Evolutionary conservation across 2,113 vertebrate genomes (phyloP), one percentile per base, ranked within the genome.

Genomic region (Cranoglanis bouderius): DNA sequence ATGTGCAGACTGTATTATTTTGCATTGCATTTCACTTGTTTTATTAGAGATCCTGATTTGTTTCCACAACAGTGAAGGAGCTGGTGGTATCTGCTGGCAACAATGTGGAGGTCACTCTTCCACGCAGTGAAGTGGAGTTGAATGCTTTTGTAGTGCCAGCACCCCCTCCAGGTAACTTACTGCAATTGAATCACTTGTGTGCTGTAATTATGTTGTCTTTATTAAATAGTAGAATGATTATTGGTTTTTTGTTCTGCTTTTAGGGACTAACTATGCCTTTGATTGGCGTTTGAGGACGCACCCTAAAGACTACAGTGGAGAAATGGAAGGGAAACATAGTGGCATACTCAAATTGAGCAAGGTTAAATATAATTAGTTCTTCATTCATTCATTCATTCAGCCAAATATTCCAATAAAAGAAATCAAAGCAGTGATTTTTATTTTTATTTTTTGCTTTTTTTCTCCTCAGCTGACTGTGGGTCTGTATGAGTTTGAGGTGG

Each of bases 81-180:
- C 94, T 99, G 94, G 96, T 98, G 46, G 98, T 99, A 91, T 99
- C 98, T 1, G 98, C 98, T 89, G 98, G 98, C 81, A 93, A 97
- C 85, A 98, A 95, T 0, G 98, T 99, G 0, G 95, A 98, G 93
- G 96, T 99, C 57, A 99, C 97, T 6, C 94, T 99, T 90, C 98
- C 98, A 21, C 94, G 94, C 90, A 98, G 95, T 77, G 96, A 96
- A 92, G 97, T 99, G 46, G 96, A 97, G 61, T 96, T 99, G 92
- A 98, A 99, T 26, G 98, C 98, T 0, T 99, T 95, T 84, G 98
- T 98, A 89, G 94, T 99, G 53, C 97, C 96, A 32, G 92, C 95
- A 0, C 94, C 97, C 29, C 93, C 93, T n/a, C 0, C 90, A 94
- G 95, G 98, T 99, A 96, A 93, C 26, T 65, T 67, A 9, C 46